Conservation (phyloP, 2,797 vertebrate genomes). For the Phrynocephalus forsythii region DNA sequence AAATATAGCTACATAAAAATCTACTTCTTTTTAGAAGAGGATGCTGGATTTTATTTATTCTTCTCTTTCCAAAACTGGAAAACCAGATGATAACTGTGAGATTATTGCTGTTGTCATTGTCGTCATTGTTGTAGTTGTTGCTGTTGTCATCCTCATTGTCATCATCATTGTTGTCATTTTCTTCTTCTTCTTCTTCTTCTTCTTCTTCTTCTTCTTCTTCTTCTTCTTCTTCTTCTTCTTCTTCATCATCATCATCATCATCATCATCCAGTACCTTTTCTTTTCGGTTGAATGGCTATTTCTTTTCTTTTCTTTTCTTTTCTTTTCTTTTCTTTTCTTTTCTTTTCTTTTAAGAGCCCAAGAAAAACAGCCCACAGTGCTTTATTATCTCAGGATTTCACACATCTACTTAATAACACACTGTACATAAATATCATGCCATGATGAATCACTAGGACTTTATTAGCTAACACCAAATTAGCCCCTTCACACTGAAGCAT, state of each 20-base stretch:
- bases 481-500: slow-evolving; percentile 66
- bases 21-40: slow-evolving; percentile 14
- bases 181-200: no score
- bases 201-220: no score
- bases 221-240: no score
- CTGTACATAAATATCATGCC: slow-evolving; percentile 53
- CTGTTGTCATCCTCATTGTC: not conserved
- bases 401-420: slow-evolving; percentile 56
- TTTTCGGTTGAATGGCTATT: slow-evolving; percentile 16
- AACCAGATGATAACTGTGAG: slow-evolving; percentile 35
- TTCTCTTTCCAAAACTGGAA: slow-evolving; percentile 24
- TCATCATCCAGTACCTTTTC: slow-evolving; percentile 36
- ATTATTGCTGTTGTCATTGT: not conserved
- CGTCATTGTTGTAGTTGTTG: not conserved
- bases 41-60: not conserved
- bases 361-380: not conserved
- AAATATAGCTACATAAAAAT: not conserved
- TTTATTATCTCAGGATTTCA: slow-evolving; percentile 54
- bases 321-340: no score
- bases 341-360: no score
- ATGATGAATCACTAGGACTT: slow-evolving; percentile 65
- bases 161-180: not conserved
- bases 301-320: no score
- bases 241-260: not conserved
- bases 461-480: slow-evolving; percentile 67